phyloP scores from a whole-genome alignment of 2,888 invertebrate species.

The Strigamia crassipes region DNA sequence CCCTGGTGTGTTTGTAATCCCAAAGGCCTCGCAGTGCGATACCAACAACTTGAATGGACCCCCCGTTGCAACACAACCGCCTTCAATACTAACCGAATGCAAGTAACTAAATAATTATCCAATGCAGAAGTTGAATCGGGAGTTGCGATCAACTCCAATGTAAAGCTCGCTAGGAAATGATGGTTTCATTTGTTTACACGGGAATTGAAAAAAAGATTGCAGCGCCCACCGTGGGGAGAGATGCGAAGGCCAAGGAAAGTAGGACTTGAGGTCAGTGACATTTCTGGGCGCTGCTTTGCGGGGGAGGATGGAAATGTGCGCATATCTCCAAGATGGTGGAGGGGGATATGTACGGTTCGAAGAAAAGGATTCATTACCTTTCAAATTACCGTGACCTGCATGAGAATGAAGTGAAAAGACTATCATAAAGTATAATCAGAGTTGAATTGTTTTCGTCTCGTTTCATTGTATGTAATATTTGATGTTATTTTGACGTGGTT shows the following conservation, averaged over 20 bases:
- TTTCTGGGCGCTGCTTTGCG: conserved; percentile 3
- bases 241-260: conserved; percentile 16
- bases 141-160: background rate
- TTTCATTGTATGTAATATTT: conserved; percentile 12
- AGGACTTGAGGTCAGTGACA: background rate
- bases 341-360: background rate
- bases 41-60: background rate
- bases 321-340: background rate
- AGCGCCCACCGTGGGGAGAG: conserved; percentile 6
- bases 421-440: conserved; percentile 16
- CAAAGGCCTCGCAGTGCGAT: background rate
- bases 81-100: background rate
- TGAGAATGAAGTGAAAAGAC: background rate
- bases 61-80: background rate
- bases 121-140: background rate
- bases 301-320: conserved; percentile 4
- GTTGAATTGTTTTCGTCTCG: background rate
- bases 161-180: background rate
- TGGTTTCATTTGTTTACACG: conserved; percentile 11
- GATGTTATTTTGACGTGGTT: background rate
- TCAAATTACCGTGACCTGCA: conserved; percentile 17
- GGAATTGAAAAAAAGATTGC: background rate
- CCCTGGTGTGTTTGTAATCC: background rate
- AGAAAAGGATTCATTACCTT: conserved; percentile 21
- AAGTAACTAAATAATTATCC: background rate